A percentile compares a stretch with the other conserved stretches of the same genome.
These are phyloP conservation scores for Falco punctatus DNA, from an alignment of 2,113 vertebrate genomes.

Conservation along the genomic window DNA sequence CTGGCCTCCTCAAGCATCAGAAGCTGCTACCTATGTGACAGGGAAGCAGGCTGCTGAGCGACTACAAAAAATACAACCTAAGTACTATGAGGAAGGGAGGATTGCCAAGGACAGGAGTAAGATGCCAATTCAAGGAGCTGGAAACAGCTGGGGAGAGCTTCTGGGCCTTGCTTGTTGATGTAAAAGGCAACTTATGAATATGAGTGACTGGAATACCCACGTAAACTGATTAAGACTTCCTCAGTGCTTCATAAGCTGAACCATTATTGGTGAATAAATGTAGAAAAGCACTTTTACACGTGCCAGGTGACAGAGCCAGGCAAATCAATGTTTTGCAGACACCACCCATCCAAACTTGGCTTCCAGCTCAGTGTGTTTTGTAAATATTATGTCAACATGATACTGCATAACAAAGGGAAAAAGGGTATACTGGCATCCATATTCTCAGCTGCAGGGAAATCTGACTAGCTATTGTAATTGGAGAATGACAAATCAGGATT, in stretches of 20 bases:
- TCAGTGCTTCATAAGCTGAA: slow-evolving; percentile 13
- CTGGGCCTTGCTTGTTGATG: background rate
- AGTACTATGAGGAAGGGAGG: background rate
- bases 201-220: background rate
- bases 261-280: background rate
- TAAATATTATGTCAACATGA: slow-evolving; percentile 18
- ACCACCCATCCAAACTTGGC: background rate
- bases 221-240: background rate
- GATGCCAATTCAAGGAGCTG: background rate
- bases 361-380: background rate
- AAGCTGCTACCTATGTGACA: background rate
- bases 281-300: background rate
- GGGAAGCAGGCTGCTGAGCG: background rate
- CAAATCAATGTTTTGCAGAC: slow-evolving; percentile 29
- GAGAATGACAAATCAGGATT: slow-evolving; percentile 33
- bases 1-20: background rate
- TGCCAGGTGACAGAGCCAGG: slow-evolving; percentile 6
- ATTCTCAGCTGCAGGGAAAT: slow-evolving; percentile 18
- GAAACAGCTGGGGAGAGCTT: background rate
- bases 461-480: background rate
- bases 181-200: background rate
- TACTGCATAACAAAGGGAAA: background rate
- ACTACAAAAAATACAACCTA: background rate
- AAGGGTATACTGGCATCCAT: slow-evolving; percentile 1
- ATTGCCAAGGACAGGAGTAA: background rate